These are phyloP conservation scores for Atrina japonica DNA, from an alignment of 2,888 invertebrate genomes.

Conservation along the genomic window DNA sequence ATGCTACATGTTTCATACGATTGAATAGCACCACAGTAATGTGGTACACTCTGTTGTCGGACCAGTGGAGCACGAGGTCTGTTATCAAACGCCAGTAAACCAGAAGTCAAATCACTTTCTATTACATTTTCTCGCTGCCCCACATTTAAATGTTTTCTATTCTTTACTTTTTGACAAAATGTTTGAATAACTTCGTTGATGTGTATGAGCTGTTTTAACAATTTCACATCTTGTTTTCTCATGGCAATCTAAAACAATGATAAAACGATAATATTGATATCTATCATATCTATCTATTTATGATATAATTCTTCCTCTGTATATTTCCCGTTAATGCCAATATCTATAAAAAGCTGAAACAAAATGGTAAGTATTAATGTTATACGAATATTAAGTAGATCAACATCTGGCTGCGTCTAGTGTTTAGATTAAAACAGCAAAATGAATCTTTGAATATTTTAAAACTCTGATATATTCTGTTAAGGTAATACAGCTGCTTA, in stretches of 20 bases:
- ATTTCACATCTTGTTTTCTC: slow-evolving; percentile 34
- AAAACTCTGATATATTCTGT: too few species aligned
- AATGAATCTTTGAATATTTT: too few species aligned
- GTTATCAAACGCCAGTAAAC: not conserved
- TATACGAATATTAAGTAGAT: too few species aligned
- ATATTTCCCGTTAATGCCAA: too few species aligned
- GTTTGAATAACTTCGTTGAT: slow-evolving; percentile 41
- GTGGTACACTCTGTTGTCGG: slow-evolving; percentile 44
- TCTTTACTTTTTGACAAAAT: slow-evolving; percentile 28
- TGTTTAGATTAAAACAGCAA: too few species aligned
- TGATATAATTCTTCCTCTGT: too few species aligned
- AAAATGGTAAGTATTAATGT: too few species aligned
- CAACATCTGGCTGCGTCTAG: too few species aligned
- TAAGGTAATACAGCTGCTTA: too few species aligned
- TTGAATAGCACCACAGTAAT: slow-evolving; percentile 18
- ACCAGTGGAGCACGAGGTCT: slow-evolving; percentile 33
- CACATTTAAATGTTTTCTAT: not conserved
- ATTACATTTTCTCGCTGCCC: slow-evolving; percentile 10
- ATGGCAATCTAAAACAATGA: slow-evolving; percentile 26
- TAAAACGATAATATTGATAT: not conserved
- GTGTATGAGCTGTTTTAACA: slow-evolving; percentile 35
- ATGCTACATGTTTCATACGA: slow-evolving; percentile 19
- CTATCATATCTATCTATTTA: not conserved
- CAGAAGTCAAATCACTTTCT: not conserved
- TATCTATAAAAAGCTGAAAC: too few species aligned